Percentiles rank a stretch among this genome's conserved stretches.
phyloP scores from a whole-genome alignment of 1,140 invertebrate genomes.

The Drosophila trapezifrons region DNA sequence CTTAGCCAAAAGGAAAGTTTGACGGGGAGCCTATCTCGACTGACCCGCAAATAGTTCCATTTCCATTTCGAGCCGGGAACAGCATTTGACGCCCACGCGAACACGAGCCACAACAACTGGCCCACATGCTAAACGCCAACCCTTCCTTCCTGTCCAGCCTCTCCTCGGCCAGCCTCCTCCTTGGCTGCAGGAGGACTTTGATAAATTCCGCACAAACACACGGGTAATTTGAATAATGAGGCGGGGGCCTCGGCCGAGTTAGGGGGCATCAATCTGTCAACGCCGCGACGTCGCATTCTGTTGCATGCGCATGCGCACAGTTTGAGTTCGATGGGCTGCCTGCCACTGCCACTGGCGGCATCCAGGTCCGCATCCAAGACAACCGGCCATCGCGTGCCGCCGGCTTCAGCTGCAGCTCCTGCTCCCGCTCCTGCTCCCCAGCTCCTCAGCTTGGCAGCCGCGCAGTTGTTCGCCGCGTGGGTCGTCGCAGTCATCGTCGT shows the following conservation, averaged over 20 bases:
- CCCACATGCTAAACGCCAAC: conserved; percentile 40
- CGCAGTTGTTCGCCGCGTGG: conserved; percentile 62
- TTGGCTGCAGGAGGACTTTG: conserved; percentile 61
- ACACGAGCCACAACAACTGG: conserved; percentile 35
- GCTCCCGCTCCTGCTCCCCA: conserved; percentile 44
- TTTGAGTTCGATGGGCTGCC: conserved; percentile 79
- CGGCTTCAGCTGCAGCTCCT: conserved; percentile 19
- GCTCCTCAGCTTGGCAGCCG: conserved; percentile 33
- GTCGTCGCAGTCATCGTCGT: conserved; percentile 59
- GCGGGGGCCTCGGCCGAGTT: conserved; percentile 64
- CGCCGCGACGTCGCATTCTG: conserved; percentile 70
- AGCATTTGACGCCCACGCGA: conserved; percentile 72
- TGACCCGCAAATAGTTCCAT: conserved; percentile 73
- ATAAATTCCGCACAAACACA: conserved; percentile 80
- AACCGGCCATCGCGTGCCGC: conserved; percentile 46
- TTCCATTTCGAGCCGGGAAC: conserved; percentile 36
- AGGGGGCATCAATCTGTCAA: conserved; percentile 81
- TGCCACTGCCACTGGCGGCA: conserved; percentile 73
- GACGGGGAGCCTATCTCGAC: conserved; percentile 61
- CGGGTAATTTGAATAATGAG: conserved; percentile 78
- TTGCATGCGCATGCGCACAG: conserved; percentile 79
- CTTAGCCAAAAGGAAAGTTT: conserved; percentile 79
- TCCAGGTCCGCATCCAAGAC: conserved; percentile 19
- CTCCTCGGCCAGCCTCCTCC: conserved; percentile 5
- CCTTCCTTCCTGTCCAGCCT: conserved; percentile 7